A percentile compares a stretch with the other conserved stretches of the same genome.
Evolutionary conservation across 2,888 invertebrate species (phyloP).

Genomic region (Lasius fuliginosus): DNA sequence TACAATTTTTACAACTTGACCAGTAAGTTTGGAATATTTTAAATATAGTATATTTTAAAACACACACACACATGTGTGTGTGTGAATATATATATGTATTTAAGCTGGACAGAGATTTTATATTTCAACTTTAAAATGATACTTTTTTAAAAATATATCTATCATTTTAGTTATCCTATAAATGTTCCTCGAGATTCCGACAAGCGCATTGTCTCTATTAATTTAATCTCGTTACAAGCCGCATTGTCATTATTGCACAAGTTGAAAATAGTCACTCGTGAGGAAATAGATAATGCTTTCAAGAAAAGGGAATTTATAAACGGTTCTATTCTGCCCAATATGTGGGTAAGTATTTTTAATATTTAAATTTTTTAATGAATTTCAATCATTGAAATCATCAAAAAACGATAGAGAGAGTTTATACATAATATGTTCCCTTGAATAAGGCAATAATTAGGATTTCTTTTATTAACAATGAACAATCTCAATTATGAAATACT

Average conservation of each 20-base stretch:
- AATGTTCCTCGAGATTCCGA: slow-evolving; percentile 62
- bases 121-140: neutral
- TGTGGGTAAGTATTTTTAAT: slow-evolving; percentile 59
- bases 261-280: slow-evolving; percentile 56
- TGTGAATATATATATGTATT: neutral
- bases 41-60: neutral
- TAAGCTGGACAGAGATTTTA: neutral
- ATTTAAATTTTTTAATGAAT: neutral
- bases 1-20: slow-evolving; percentile 70
- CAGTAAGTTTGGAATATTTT: slow-evolving; percentile 66
- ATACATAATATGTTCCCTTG: neutral
- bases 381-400: neutral
- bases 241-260: slow-evolving; percentile 68
- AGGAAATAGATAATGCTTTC: slow-evolving; percentile 42
- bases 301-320: slow-evolving; percentile 12
- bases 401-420: neutral
- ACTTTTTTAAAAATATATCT: neutral
- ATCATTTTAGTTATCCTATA: slow-evolving; percentile 65
- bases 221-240: slow-evolving; percentile 72
- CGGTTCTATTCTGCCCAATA: slow-evolving; percentile 28
- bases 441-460: neutral
- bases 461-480: slow-evolving; percentile 10
- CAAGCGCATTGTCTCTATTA: slow-evolving; percentile 57
- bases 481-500: neutral
- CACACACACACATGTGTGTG: neutral